phyloP scores from a whole-genome alignment of 1,140 invertebrate species.

The Euura saliciscinereae region DNA sequence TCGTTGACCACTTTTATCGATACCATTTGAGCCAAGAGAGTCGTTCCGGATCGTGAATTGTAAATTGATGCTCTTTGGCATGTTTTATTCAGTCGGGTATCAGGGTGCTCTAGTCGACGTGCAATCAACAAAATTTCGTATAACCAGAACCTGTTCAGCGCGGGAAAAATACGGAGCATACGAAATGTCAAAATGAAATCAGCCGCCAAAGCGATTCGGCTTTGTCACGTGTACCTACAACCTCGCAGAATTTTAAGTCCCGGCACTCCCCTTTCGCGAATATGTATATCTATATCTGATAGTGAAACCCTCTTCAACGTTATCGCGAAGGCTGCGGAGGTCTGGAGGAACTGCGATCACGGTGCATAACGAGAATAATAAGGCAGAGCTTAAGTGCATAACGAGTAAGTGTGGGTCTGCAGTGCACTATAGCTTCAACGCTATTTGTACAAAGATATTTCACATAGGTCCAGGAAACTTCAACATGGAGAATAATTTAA shows the following conservation, averaged over 20 bases:
- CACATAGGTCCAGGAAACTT: no score
- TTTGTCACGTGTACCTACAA: not conserved
- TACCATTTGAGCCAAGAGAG: not conserved
- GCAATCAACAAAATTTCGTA: not conserved
- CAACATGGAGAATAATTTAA: not conserved
- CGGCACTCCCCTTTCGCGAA: not conserved
- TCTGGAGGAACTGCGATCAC: not conserved
- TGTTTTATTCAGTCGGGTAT: conserved; percentile 1
- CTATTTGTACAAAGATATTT: no score
- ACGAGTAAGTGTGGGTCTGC: not conserved
- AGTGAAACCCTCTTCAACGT: not conserved
- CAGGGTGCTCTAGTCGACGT: not conserved
- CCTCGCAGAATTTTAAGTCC: not conserved
- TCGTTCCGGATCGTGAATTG: not conserved
- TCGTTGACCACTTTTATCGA: no score
- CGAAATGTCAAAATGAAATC: not conserved
- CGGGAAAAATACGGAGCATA: not conserved
- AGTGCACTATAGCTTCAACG: no score
- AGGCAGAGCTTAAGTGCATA: conserved; percentile 1
- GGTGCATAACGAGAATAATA: not conserved
- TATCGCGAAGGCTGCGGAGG: not conserved
- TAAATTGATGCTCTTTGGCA: conserved; percentile 3
- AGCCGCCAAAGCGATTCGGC: not conserved
- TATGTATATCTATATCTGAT: not conserved
- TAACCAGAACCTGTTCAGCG: not conserved